These are phyloP conservation scores for Prinia subflava DNA, from an alignment of 2,113 vertebrate genomes.

Conservation along the genomic window DNA sequence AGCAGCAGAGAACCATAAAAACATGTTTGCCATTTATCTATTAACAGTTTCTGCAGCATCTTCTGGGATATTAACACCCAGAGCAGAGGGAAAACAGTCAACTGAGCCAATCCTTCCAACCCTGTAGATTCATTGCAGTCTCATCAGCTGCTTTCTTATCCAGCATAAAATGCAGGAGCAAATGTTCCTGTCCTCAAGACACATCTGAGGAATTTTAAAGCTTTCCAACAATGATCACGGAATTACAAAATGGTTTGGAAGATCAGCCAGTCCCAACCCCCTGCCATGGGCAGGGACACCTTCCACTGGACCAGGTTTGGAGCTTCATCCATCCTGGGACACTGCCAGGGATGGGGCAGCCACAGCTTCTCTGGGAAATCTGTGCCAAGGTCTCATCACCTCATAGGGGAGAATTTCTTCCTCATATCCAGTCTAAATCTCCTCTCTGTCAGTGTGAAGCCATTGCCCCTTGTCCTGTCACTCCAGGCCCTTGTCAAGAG, in stretches of 20 bases:
- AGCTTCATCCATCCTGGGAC: fast-evolving
- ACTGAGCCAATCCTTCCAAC: neutral
- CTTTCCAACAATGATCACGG: neutral
- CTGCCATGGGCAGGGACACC: neutral
- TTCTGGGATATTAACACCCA: neutral
- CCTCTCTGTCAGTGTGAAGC: neutral
- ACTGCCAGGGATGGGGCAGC: neutral
- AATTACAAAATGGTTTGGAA: neutral
- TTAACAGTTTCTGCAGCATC: neutral
- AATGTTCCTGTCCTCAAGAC: neutral
- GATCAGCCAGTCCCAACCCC: neutral
- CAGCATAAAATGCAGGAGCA: neutral
- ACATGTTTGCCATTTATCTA: neutral
- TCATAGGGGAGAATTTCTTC: neutral
- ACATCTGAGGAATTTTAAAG: neutral
- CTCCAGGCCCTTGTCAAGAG: neutral
- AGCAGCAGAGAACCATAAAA: neutral
- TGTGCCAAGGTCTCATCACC: neutral
- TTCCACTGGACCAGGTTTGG: fast-evolving
- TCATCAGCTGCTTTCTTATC: neutral
- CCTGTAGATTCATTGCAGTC: neutral
- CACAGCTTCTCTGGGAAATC: neutral
- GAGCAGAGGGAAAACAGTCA: neutral
- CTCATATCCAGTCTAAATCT: fast-evolving
- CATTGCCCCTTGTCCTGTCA: neutral